phyloP scores from a whole-genome alignment of 1,140 invertebrate species.

The Colletes latitarsis region DNA sequence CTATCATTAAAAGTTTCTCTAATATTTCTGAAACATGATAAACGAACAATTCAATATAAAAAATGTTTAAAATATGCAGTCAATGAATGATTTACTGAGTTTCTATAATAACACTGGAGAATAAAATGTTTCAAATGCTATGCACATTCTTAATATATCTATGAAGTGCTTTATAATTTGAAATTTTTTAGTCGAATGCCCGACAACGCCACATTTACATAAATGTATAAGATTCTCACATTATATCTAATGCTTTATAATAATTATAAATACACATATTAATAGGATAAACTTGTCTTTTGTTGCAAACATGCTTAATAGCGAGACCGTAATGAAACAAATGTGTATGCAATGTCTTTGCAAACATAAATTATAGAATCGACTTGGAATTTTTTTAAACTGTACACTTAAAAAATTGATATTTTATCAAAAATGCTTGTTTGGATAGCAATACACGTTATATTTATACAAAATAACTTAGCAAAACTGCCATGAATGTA shows the following conservation, averaged over 20 bases:
- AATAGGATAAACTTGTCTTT: not conserved
- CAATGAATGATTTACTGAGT: not conserved
- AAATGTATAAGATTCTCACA: not conserved
- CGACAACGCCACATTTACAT: not conserved
- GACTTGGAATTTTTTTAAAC: not conserved
- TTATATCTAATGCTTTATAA: not conserved
- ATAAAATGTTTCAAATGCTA: not conserved
- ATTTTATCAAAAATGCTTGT: not conserved
- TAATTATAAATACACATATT: not conserved
- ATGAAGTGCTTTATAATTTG: not conserved
- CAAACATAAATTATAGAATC: not conserved
- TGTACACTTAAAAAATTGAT: not conserved
- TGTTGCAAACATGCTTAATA: slow-evolving; percentile 3
- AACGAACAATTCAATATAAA: not conserved
- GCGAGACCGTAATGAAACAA: not conserved
- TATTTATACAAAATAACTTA: slow-evolving; percentile 15
- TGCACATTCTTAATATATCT: not conserved
- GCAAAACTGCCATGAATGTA: slow-evolving; percentile 8
- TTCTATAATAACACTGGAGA: not conserved
- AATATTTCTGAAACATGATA: not conserved
- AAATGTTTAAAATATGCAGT: slow-evolving; percentile 14
- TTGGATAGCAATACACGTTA: not conserved
- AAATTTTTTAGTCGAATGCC: slow-evolving; percentile 5
- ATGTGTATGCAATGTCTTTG: too few relatives aligned
- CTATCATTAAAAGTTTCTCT: slow-evolving; percentile 42